Evolutionary conservation across 2,797 vertebrate genomes (phyloP), one percentile per base, ranked within the genome.

Genomic region (Parambassis ranga): DNA sequence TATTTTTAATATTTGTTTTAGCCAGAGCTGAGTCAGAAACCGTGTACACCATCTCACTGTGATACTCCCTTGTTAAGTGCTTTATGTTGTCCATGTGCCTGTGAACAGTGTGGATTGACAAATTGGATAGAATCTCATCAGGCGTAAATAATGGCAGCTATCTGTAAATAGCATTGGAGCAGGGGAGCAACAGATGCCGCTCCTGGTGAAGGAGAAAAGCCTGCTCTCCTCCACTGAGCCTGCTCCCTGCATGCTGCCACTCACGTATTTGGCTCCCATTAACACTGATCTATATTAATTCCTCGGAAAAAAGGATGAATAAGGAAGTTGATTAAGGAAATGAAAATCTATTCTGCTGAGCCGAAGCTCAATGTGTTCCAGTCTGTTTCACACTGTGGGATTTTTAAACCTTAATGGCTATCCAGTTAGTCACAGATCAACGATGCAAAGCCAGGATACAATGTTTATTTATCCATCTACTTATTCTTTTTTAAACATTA

Each of bases 301-400:
- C 83, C 69, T 85, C 77, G 42, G 44, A 46, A 63, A 74, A 77
- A 67, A 42, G 67, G 67, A 84, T 79, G 85, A 89, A 89, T 85
- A 84, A 87, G 85, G 89, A 89, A 88, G 87, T 86, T 89, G 90
- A 90, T 91, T 87, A 86, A 91, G 87, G 81, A 88, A 90, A 89
- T 90, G 79, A 87, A 90, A 90, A 90, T 89, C 82, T 86, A 86
- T 89, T 90, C 83, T 87, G 77, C 81, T 47, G 83, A 85, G 77
- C 80, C 11, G 50, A 77, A 78, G 70, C 82, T 87, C 83, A 81
- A 84, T 85, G 86, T 65, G 87, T 88, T 91, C 85, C 86, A 86
- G 84, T 89, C 82, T 85, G 87, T 87, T 90, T 90, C 88, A 88
- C 85, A 85, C 85, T 80, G 77, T 63, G 78, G 81, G 83, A 83